These are phyloP conservation scores for Karalla daura DNA, from an alignment of 2,797 vertebrate genomes.

Conservation along the genomic window DNA sequence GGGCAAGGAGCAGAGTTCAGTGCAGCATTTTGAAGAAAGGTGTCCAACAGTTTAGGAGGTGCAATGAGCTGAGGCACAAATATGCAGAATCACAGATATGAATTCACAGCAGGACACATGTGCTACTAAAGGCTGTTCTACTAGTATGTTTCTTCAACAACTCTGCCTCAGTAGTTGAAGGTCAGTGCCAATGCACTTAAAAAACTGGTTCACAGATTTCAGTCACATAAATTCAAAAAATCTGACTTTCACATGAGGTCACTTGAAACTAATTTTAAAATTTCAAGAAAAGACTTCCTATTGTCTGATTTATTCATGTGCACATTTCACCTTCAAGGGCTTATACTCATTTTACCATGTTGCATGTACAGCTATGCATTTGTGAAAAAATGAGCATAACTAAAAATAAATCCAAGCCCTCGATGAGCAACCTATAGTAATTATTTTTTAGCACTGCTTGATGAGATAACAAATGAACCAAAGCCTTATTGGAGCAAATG, in stretches of 20 bases:
- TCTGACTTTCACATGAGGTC: not conserved
- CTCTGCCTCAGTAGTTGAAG: not conserved
- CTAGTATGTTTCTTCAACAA: not conserved
- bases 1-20: constrained; percentile 4
- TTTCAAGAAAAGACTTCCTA: not conserved
- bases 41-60: not conserved
- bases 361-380: not conserved
- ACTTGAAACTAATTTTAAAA: not conserved
- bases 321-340: not conserved
- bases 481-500: constrained; percentile 38
- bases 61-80: not conserved
- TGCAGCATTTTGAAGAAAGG: not conserved
- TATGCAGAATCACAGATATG: not conserved
- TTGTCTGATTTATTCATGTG: not conserved
- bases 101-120: not conserved
- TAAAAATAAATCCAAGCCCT: constrained; percentile 12
- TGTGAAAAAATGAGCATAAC: constrained; percentile 5
- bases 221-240: not conserved
- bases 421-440: constrained; percentile 12
- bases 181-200: not conserved
- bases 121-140: not conserved
- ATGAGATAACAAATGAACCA: constrained; percentile 47
- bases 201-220: not conserved
- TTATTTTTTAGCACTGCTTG: constrained; percentile 32
- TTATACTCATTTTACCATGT: not conserved